Evolutionary conservation across 1,140 invertebrate species (phyloP).

Genomic region (Spodoptera litura): DNA sequence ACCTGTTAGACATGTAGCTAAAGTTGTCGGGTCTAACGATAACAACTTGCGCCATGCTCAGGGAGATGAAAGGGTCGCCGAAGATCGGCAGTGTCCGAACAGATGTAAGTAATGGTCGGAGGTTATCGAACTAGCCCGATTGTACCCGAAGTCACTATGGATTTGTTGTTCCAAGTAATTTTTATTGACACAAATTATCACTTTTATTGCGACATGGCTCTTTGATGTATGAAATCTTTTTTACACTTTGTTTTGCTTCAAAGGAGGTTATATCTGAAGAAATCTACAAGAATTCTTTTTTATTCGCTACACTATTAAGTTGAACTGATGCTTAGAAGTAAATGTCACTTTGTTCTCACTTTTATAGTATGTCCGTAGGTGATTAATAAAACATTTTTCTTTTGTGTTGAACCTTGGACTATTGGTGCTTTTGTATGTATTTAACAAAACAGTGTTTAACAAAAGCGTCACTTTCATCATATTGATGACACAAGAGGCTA

Average conservation of each 20-base stretch:
- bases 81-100: constrained; percentile 56
- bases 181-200: constrained; percentile 12
- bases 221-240: no score
- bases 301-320: no score
- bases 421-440: neutral
- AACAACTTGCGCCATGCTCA: constrained; percentile 47
- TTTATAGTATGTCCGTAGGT: no score
- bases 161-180: constrained; percentile 24
- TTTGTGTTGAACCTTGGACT: no score
- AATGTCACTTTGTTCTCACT: no score
- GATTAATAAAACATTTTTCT: no score
- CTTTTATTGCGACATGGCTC: neutral
- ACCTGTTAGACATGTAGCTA: neutral
- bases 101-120: constrained; percentile 57
- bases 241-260: no score
- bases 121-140: constrained; percentile 64
- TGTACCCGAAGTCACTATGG: neutral
- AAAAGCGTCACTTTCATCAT: constrained; percentile 6
- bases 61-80: constrained; percentile 72
- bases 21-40: constrained; percentile 25
- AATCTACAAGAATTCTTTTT: no score
- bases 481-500: constrained; percentile 24
- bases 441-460: constrained; percentile 4
- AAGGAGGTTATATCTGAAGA: no score
- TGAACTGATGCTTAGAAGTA: no score